A percentile compares a stretch with the other conserved stretches of the same genome.
Evolutionary conservation across 2,888 invertebrate species (phyloP).

Genomic region (Cremastobaeus sp.): DNA sequence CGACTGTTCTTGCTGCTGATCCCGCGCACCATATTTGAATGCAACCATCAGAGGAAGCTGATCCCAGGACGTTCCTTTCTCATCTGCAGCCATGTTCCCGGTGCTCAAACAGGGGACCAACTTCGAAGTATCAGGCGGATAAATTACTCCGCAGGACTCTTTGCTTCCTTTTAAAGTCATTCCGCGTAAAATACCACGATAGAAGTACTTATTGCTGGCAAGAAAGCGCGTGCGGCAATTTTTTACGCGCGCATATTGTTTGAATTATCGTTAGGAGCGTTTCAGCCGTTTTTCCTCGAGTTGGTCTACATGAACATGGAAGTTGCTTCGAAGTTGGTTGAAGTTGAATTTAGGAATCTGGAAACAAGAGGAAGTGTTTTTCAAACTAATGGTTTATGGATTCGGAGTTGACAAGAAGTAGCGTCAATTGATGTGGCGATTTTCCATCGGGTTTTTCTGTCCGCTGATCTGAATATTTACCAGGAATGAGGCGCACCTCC

Average conservation of each 20-base stretch:
- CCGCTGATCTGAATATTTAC: not conserved
- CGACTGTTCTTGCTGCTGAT: constrained; percentile 60
- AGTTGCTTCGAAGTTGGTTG: not conserved
- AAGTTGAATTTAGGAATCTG: constrained; percentile 22
- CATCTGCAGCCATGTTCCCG: constrained; percentile 40
- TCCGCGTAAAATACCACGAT: constrained; percentile 42
- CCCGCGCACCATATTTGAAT: constrained; percentile 70
- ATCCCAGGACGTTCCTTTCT: constrained; percentile 56
- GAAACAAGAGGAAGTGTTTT: constrained; percentile 10
- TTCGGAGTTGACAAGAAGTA: not conserved
- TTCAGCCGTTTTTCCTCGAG: constrained; percentile 26
- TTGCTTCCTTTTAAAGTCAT: constrained; percentile 57
- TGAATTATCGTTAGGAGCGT: constrained; percentile 42
- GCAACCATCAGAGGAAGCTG: constrained; percentile 56
- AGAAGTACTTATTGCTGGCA: constrained; percentile 44
- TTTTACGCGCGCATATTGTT: constrained; percentile 39
- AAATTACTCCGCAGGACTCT: constrained; percentile 59
- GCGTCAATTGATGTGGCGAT: not conserved
- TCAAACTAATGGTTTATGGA: constrained; percentile 23
- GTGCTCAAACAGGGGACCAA: constrained; percentile 41
- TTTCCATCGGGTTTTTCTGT: not conserved
- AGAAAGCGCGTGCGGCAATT: constrained; percentile 16
- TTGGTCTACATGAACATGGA: constrained; percentile 22
- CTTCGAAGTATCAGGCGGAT: constrained; percentile 55
- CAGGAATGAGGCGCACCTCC: no score